phyloP scores from a whole-genome alignment of 2,888 invertebrate genomes.

The Idaea aversata region DNA sequence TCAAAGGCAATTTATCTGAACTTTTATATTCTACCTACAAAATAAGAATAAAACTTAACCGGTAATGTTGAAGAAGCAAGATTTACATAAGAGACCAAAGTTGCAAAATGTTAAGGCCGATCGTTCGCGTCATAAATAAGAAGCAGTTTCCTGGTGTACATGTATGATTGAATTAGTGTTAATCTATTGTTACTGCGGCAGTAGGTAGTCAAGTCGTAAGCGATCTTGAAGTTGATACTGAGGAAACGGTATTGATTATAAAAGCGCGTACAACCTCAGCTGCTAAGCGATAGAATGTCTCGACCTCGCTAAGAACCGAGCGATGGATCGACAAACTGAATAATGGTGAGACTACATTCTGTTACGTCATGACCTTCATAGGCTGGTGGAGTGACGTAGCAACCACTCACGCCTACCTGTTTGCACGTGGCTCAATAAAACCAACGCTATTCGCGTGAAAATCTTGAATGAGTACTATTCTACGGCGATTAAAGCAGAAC shows the following conservation, averaged over 20 bases:
- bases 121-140: conserved; percentile 32
- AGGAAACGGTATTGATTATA: conserved; percentile 52
- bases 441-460: conserved; percentile 37
- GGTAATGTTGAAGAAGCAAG: conserved; percentile 27
- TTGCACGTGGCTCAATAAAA: conserved; percentile 61
- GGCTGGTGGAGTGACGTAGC: conserved; percentile 63
- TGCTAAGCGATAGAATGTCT: conserved; percentile 55
- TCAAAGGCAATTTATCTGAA: not conserved
- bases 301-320: conserved; percentile 65
- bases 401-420: conserved; percentile 61
- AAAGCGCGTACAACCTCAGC: conserved; percentile 53
- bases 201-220: conserved; percentile 26
- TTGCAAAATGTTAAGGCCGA: conserved; percentile 40
- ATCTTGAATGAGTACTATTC: conserved; percentile 28
- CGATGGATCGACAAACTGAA: conserved; percentile 66
- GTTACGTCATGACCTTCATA: conserved; percentile 75
- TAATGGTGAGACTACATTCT: conserved; percentile 59
- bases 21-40: conserved; percentile 7
- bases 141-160: conserved; percentile 42
- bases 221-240: conserved; percentile 42
- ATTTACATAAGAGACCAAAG: conserved; percentile 32
- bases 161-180: conserved; percentile 40
- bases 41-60: conserved; percentile 15
- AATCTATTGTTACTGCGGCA: conserved; percentile 36
- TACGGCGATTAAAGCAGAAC: not conserved